Evolutionary conservation across 2,113 vertebrate genomes (phyloP).

Genomic region (Xenopus laevis): DNA sequence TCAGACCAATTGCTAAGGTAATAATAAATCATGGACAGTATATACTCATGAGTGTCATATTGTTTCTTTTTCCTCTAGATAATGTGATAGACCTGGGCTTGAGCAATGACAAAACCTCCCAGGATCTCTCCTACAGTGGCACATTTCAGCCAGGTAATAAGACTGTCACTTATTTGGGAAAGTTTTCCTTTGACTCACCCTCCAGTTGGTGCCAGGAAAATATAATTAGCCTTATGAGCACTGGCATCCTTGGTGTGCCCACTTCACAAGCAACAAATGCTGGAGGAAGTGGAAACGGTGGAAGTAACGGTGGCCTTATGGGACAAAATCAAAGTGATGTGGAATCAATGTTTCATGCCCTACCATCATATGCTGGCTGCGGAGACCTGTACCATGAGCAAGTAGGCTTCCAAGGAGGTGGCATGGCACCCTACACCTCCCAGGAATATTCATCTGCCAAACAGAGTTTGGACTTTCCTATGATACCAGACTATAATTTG

Average conservation of each 20-base stretch:
- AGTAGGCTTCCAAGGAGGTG: constrained; percentile 88
- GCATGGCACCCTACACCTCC: constrained; percentile 81
- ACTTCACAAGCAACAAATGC: constrained; percentile 84
- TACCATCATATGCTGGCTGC: constrained; percentile 90
- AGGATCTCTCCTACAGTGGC: constrained; percentile 85
- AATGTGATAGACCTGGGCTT: constrained; percentile 98
- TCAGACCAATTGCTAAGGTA: too few species aligned
- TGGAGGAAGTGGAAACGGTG: constrained; percentile 47
- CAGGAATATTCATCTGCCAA: constrained; percentile 93
- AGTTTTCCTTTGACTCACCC: constrained; percentile 97
- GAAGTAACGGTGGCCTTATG: constrained; percentile 58
- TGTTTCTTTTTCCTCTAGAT: constrained; percentile 69
- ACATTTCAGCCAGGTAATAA: constrained; percentile 94
- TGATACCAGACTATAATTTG: constrained; percentile 98
- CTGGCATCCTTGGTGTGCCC: constrained; percentile 92
- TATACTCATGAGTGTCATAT: constrained; percentile 2
- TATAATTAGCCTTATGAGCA: constrained; percentile 97
- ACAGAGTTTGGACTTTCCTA: constrained; percentile 90
- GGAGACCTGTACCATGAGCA: constrained; percentile 94
- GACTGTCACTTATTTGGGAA: constrained; percentile 97
- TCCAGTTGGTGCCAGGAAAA: constrained; percentile 98
- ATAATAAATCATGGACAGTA: too few species aligned
- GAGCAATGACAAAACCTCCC: constrained; percentile 83
- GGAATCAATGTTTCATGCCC: constrained; percentile 89
- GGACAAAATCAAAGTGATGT: constrained; percentile 86